Conservation (phyloP, 2,797 vertebrate genomes). For the Oryzias sinensis region DNA sequence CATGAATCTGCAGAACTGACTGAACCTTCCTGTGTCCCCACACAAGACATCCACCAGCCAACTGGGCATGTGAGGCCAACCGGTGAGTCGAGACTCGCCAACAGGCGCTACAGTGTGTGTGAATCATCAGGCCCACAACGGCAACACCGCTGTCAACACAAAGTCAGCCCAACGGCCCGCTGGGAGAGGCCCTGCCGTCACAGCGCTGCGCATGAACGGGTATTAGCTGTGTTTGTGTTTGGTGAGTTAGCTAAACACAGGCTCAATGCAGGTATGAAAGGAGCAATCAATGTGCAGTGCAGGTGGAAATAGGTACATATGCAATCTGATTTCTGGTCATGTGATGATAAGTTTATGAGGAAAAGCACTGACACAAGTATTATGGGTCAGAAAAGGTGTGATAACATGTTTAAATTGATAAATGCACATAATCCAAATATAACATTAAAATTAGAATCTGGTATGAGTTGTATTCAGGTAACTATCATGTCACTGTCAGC, state of each 20-base stretch:
- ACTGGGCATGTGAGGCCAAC: slow-evolving; percentile 30
- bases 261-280: slow-evolving; percentile 29
- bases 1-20: slow-evolving; percentile 17
- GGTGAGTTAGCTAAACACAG: slow-evolving; percentile 46
- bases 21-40: slow-evolving; percentile 7
- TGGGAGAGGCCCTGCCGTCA: slow-evolving; percentile 45
- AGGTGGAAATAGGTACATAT: slow-evolving; percentile 19
- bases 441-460: no score
- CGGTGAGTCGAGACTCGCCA: slow-evolving; percentile 50
- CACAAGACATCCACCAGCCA: slow-evolving; percentile 17
- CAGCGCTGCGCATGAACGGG: slow-evolving; percentile 26
- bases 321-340: slow-evolving; percentile 26
- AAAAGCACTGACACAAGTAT: background rate
- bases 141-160: slow-evolving; percentile 54
- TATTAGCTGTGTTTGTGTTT: slow-evolving; percentile 43
- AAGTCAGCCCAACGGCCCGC: slow-evolving; percentile 35
- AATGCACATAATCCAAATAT: no score
- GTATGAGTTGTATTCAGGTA: no score
- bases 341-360: slow-evolving; percentile 8
- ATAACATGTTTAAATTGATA: no score
- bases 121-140: slow-evolving; percentile 55
- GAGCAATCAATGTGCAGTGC: slow-evolving; percentile 8
- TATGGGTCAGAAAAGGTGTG: no score
- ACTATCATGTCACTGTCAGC: no score
- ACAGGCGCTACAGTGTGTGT: slow-evolving; percentile 47